These are phyloP conservation scores for Heterodera schachtii DNA, from an alignment of 1,140 invertebrate species.

Conservation along the genomic window DNA sequence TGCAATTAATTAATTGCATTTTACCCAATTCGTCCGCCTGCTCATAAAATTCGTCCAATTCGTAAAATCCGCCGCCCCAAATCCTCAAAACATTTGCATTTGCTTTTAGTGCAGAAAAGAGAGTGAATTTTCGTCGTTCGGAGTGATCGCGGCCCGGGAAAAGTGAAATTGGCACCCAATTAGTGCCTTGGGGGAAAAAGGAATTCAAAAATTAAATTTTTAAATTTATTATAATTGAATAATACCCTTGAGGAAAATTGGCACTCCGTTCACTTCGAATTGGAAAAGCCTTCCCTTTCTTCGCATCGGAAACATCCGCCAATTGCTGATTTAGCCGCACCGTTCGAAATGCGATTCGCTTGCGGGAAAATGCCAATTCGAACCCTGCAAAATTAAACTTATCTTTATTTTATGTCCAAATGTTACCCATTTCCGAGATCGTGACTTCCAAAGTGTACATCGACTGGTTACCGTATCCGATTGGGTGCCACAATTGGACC, in stretches of 20 bases:
- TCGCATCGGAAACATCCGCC: slow-evolving; percentile 66
- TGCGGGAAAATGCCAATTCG: slow-evolving; percentile 62
- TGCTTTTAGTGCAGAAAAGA: slow-evolving; percentile 76
- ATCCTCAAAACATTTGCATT: slow-evolving; percentile 92
- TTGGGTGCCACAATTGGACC: slow-evolving; percentile 86
- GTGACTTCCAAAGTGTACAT: slow-evolving; percentile 67
- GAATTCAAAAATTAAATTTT: background rate
- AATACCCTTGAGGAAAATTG: slow-evolving; percentile 88
- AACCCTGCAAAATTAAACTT: slow-evolving; percentile 17
- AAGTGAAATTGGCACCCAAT: slow-evolving; percentile 36
- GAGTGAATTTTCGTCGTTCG: slow-evolving; percentile 66
- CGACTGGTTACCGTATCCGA: slow-evolving; percentile 81
- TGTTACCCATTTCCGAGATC: slow-evolving; percentile 17
- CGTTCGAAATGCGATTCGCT: slow-evolving; percentile 82
- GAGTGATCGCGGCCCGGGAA: slow-evolving; percentile 39
- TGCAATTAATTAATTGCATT: background rate
- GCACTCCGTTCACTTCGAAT: slow-evolving; percentile 81
- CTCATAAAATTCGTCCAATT: slow-evolving; percentile 86
- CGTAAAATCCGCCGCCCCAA: slow-evolving; percentile 96
- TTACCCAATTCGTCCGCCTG: slow-evolving; percentile 68
- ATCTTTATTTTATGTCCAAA: background rate
- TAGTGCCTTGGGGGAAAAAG: slow-evolving; percentile 34
- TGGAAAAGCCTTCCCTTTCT: slow-evolving; percentile 80
- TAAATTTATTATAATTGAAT: slow-evolving; percentile 10
- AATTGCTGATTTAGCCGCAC: slow-evolving; percentile 77